Conservation (phyloP, 1,140 invertebrate species). For the Conopomorpha cramerella region DNA sequence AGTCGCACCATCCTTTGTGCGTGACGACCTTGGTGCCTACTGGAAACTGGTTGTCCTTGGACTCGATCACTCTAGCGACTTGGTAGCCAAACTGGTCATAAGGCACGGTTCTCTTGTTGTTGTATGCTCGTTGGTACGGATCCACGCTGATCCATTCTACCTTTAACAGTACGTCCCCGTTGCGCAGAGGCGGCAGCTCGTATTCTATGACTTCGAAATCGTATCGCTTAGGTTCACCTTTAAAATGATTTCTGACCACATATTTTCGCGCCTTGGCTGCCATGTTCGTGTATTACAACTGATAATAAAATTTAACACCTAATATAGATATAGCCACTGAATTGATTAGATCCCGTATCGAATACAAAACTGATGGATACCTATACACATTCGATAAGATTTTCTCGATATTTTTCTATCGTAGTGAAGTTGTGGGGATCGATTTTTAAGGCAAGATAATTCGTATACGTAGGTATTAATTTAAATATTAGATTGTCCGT, state of each 20-base stretch:
- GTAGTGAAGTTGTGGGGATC: too few species aligned
- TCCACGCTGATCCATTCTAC: conserved; percentile 46
- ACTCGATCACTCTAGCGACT: conserved; percentile 17
- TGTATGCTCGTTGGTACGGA: conserved; percentile 38
- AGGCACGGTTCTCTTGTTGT: conserved; percentile 6
- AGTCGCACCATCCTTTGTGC: conserved; percentile 60
- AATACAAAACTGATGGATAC: too few species aligned
- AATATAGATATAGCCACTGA: too few species aligned
- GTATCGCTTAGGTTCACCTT: conserved; percentile 20
- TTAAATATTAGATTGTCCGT: too few species aligned
- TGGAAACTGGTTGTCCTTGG: conserved; percentile 37
- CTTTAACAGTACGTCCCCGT: conserved; percentile 32
- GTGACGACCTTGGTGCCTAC: conserved; percentile 55
- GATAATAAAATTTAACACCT: too few species aligned
- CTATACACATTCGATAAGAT: too few species aligned
- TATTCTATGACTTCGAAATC: conserved; percentile 27
- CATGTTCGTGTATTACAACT: too few species aligned
- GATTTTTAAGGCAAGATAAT: too few species aligned
- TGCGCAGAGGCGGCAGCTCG: conserved; percentile 15
- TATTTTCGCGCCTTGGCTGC: conserved; percentile 16
- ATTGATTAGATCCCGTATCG: too few species aligned
- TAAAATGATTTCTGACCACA: conserved; percentile 17
- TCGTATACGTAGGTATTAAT: too few species aligned
- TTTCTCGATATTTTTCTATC: too few species aligned
- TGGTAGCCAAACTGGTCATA: conserved; percentile 24